Evolutionary conservation across 2,113 vertebrate species (phyloP).

Genomic region (Pangasianodon gigas): DNA sequence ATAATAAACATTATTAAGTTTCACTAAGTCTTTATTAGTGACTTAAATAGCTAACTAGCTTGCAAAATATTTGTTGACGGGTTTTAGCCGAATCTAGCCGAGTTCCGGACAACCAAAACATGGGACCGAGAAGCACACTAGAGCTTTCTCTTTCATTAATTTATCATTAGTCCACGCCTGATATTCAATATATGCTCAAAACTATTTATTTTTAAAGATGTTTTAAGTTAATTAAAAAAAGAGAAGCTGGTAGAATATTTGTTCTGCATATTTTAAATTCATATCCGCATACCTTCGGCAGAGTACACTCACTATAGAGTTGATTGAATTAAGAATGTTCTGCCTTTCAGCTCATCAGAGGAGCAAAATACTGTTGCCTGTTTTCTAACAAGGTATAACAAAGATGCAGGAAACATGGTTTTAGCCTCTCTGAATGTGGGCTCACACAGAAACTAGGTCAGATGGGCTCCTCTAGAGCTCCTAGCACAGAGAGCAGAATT

Average conservation of each 20-base stretch:
- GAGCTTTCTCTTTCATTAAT: not conserved
- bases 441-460: conserved; percentile 73
- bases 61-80: not conserved
- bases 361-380: conserved; percentile 33
- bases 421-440: conserved; percentile 55
- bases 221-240: not conserved
- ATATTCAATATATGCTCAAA: not conserved
- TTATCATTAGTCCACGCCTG: not conserved
- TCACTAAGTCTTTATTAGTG: not conserved
- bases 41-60: not conserved
- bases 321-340: conserved; percentile 11
- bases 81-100: not conserved
- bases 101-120: not conserved
- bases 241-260: not conserved
- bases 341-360: conserved; percentile 29
- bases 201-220: not conserved
- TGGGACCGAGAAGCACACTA: too few species aligned
- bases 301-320: not conserved
- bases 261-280: not conserved
- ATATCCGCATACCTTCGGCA: not conserved
- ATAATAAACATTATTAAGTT: not conserved
- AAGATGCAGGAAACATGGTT: conserved; percentile 54
- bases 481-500: conserved; percentile 68
- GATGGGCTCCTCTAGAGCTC: conserved; percentile 71
- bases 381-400: conserved; percentile 56